A percentile compares a stretch with the other conserved stretches of the same genome.
Conservation (phyloP, 2,888 invertebrate genomes). For the Ophion ventricosus region DNA sequence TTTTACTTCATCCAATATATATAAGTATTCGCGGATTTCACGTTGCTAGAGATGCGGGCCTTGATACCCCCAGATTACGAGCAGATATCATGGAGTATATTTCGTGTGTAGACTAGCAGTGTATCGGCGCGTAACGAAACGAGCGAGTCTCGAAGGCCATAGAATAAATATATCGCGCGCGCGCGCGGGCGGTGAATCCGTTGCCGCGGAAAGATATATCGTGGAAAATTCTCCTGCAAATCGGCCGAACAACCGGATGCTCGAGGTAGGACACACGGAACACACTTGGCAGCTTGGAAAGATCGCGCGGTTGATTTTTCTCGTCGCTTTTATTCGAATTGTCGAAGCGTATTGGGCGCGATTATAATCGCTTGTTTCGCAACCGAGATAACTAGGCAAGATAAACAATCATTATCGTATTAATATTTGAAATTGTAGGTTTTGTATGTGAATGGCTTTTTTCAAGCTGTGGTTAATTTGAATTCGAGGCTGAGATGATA, state of each 20-base stretch:
- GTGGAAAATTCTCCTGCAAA: slow-evolving; percentile 48
- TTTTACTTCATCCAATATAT: no score
- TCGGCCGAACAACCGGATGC: slow-evolving; percentile 51
- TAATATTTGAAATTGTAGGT: no score
- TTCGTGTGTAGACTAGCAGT: slow-evolving; percentile 2
- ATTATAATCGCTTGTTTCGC: slow-evolving; percentile 6
- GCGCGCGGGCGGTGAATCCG: slow-evolving; percentile 39
- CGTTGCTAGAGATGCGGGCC: background rate
- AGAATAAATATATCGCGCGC: slow-evolving; percentile 47
- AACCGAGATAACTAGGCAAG: background rate
- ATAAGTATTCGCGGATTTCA: slow-evolving; percentile 3
- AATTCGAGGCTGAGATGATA: no score
- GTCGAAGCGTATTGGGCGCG: background rate
- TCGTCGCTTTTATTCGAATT: slow-evolving; percentile 17
- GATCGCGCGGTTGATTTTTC: slow-evolving; percentile 27
- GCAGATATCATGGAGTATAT: slow-evolving; percentile 30
- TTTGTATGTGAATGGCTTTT: no score
- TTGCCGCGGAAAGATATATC: slow-evolving; percentile 30
- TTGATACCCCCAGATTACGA: slow-evolving; percentile 36
- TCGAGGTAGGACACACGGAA: slow-evolving; percentile 24
- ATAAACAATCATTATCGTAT: no score
- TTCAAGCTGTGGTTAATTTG: no score
- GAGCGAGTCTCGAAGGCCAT: slow-evolving; percentile 58
- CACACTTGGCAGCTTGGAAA: slow-evolving; percentile 20
- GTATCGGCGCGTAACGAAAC: slow-evolving; percentile 64